Evolutionary conservation across 2,888 invertebrate species (phyloP).

Genomic region (Leptinotarsa rubiginosa): DNA sequence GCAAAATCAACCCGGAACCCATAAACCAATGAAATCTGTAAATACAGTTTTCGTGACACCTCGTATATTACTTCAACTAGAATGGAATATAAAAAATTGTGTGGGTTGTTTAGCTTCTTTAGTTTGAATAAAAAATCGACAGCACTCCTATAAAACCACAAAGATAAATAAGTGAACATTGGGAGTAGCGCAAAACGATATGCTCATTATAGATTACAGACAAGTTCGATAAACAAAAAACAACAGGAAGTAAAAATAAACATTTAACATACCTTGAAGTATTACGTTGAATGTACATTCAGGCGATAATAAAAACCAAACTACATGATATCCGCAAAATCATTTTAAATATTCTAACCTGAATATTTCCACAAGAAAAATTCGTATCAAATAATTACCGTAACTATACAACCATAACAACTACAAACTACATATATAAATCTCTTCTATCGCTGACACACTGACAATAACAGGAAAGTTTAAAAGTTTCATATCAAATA

Average conservation of each 20-base stretch:
- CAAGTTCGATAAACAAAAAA: background rate
- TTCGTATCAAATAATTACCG: background rate
- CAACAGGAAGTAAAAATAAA: conserved; percentile 15
- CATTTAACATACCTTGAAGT: conserved; percentile 3
- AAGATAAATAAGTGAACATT: background rate
- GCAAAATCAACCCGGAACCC: too few species aligned
- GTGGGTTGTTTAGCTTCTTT: background rate
- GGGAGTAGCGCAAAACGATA: background rate
- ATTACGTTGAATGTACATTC: background rate
- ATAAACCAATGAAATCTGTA: too few species aligned
- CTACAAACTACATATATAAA: background rate
- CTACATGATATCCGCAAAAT: background rate
- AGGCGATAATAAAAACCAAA: background rate
- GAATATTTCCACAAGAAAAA: background rate
- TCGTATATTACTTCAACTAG: too few species aligned
- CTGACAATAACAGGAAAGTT: conserved; percentile 5
- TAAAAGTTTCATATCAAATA: conserved; percentile 3
- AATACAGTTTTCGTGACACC: too few species aligned
- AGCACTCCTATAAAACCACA: conserved; percentile 5
- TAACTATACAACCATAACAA: background rate
- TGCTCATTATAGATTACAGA: background rate
- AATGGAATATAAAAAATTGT: too few species aligned
- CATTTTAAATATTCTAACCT: background rate
- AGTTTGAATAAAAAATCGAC: background rate
- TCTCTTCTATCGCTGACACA: conserved; percentile 2